phyloP scores from a whole-genome alignment of 2,797 vertebrate species.

The Hylomyscus alleni region DNA sequence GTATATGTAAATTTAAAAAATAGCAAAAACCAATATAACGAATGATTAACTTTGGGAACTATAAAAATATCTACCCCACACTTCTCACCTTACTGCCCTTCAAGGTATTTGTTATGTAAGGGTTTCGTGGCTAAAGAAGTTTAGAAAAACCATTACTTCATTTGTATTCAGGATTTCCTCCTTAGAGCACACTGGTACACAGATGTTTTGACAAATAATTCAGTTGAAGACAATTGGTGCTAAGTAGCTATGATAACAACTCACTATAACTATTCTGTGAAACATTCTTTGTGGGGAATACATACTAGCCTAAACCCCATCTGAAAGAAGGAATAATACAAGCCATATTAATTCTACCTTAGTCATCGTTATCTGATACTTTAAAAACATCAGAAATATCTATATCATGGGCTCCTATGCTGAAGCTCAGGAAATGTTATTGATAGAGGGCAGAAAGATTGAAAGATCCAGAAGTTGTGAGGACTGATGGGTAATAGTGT shows the following conservation, averaged over 20 bases:
- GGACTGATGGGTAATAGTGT: background rate
- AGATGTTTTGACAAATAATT: constrained; percentile 32
- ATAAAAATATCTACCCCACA: constrained; percentile 13
- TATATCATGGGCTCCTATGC: background rate
- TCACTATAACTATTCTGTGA: background rate
- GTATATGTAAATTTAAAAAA: background rate
- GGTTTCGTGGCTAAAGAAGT: background rate
- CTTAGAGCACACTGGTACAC: background rate
- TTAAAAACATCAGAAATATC: background rate
- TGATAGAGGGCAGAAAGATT: background rate
- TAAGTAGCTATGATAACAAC: background rate
- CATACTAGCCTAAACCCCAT: background rate
- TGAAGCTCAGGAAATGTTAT: background rate
- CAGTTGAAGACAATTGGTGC: background rate
- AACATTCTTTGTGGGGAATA: constrained; percentile 5
- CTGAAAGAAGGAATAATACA: background rate
- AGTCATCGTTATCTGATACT: background rate
- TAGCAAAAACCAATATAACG: background rate
- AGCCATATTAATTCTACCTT: background rate
- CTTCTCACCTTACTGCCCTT: background rate
- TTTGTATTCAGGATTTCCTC: constrained; percentile 2
- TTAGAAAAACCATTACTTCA: constrained; percentile 35
- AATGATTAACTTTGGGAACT: background rate
- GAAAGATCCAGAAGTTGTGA: background rate
- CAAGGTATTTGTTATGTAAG: constrained; percentile 24